Evolutionary conservation across 1,140 invertebrate species (phyloP), one percentile per base, ranked within the genome.

Genomic region (Eumaeus atala): DNA sequence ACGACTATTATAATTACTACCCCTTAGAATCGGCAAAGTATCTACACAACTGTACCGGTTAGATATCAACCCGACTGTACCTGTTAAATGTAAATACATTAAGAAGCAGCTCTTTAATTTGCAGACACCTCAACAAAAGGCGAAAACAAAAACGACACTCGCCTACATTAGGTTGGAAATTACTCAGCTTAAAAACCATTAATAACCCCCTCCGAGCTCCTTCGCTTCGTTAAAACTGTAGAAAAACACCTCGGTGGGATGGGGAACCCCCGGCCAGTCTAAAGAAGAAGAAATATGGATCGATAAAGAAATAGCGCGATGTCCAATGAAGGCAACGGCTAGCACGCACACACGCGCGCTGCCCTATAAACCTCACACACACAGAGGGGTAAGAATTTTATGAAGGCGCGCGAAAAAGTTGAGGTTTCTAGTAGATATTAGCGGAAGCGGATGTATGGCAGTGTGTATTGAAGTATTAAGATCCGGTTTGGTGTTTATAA

Each of bases 201-300:
- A 82, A 83, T 81, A 85, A 82, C 76, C 72, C 61, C 65, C 61
- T 54, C 61, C 44, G 58, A 70, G 64, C 73, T 72, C 78, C 71
- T 74, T 73, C 71, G 70, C 78, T 79, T 74, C 70, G 75, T 85
- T 83, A 85, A 85, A 85, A 85, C 74, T 85, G 79, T 82, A 84
- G 77, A 87, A 87, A 87, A 87, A 83, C 82, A 77, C 79, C 83
- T 70, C 74, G 54, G 53, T 53, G 60, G 51, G 56, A 48, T 49
- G 57, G 58, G 55, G 49, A 18, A 50, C n/a, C 62, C 59, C 53
- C 54, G 78, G 79, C 51, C 77, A 84, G 79, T 84, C 80, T 84
- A 69, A 86, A 87, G 84, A 87, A 87, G 77, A 87, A 87, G 84
- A 87, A 87, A 87, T 87, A 87, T 87, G 84, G 84, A 87, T 87